Conservation (phyloP, 2,797 vertebrate species). For the Bradypodion ventrale region DNA sequence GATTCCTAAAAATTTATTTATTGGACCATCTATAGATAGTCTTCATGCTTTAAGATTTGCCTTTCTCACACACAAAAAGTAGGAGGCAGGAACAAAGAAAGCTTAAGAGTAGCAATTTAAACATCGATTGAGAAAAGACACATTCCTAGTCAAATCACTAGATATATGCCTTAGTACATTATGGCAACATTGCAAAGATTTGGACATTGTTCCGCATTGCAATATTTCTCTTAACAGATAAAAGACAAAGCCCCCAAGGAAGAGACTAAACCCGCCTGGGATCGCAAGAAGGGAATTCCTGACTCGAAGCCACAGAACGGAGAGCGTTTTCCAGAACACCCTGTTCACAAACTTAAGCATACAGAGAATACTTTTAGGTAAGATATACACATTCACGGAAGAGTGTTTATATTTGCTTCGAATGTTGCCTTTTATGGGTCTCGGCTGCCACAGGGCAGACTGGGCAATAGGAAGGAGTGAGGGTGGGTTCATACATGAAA, state of each 20-base stretch:
- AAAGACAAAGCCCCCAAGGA: constrained; percentile 80
- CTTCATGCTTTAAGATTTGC: too few relatives aligned
- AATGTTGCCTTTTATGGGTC: background rate
- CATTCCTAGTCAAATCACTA: too few relatives aligned
- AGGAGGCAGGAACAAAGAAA: too few relatives aligned
- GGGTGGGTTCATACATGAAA: background rate
- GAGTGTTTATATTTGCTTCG: background rate
- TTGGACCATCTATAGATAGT: too few relatives aligned
- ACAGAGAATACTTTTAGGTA: constrained; percentile 91
- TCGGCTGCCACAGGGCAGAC: background rate
- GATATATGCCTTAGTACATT: too few relatives aligned
- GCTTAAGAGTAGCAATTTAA: too few relatives aligned
- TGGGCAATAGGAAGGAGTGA: background rate
- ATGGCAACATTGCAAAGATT: background rate
- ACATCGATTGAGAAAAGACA: too few relatives aligned
- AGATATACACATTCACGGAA: constrained; percentile 16
- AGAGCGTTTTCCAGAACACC: constrained; percentile 81
- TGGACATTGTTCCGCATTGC: background rate
- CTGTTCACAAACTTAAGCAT: constrained; percentile 85
- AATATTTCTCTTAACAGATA: constrained; percentile 72
- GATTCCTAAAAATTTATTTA: too few relatives aligned
- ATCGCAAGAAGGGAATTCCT: constrained; percentile 76
- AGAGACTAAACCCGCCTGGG: constrained; percentile 75
- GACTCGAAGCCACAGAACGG: constrained; percentile 89
- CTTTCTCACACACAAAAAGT: too few relatives aligned